Conservation (phyloP, 2,113 vertebrate genomes). For the Paedocypris sp. region DNA sequence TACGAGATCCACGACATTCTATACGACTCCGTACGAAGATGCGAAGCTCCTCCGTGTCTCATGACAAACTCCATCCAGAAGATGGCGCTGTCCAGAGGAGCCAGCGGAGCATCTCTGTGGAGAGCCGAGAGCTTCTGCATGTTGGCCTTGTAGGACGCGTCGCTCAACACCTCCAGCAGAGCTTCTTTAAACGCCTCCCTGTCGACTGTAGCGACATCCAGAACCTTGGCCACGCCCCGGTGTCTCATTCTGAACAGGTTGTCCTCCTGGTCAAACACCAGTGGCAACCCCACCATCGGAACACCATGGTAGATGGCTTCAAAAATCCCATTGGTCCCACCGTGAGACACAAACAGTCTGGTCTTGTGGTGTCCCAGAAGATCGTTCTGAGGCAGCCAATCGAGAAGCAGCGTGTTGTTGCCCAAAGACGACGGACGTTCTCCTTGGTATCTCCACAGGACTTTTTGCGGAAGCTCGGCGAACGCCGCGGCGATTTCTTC, state of each 20-base stretch:
- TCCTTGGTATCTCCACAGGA: constrained; percentile 54
- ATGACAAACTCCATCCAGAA: constrained; percentile 66
- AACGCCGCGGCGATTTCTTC: constrained; percentile 47
- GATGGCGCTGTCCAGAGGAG: constrained; percentile 50
- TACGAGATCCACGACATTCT: constrained; percentile 56
- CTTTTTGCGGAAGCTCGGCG: constrained; percentile 52
- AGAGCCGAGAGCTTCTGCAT: constrained; percentile 58
- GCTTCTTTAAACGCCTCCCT: constrained; percentile 38
- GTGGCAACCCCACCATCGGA: constrained; percentile 48
- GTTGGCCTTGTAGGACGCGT: constrained; percentile 52
- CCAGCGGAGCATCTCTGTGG: constrained; percentile 50
- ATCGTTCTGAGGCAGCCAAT: constrained; percentile 61
- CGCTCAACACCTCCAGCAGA: constrained; percentile 46
- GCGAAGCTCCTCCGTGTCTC: constrained; percentile 57
- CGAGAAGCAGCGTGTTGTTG: constrained; percentile 52
- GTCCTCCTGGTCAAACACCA: constrained; percentile 54
- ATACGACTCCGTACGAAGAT: constrained; percentile 50
- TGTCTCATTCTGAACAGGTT: constrained; percentile 48
- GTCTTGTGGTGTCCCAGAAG: constrained; percentile 53
- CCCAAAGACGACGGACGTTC: constrained; percentile 41
- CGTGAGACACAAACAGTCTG: constrained; percentile 53
- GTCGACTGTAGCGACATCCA: constrained; percentile 33
- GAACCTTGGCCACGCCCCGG: constrained; percentile 45
- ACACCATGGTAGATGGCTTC: constrained; percentile 56
- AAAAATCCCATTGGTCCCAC: constrained; percentile 54